Conservation (phyloP, 2,888 invertebrate species). For the Thera britannica region DNA sequence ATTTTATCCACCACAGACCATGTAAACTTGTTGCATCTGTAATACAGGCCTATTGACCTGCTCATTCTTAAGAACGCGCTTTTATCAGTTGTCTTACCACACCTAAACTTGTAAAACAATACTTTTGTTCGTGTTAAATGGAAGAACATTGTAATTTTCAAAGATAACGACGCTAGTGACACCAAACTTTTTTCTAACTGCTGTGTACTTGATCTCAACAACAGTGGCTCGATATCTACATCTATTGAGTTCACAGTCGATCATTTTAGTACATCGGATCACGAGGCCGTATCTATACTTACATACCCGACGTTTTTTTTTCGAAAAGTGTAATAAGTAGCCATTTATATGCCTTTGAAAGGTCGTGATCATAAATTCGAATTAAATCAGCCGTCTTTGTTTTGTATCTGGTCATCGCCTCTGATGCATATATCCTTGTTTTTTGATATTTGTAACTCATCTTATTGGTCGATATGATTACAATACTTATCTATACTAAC, state of each 20-base stretch:
- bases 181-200: conserved; percentile 5
- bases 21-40: neutral
- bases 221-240: neutral
- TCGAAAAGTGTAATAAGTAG: neutral
- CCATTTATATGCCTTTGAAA: neutral
- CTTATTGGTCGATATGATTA: conserved; percentile 1
- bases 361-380: conserved; percentile 1
- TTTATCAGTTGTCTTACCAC: conserved; percentile 17
- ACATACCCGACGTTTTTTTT: neutral
- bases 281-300: neutral
- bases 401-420: neutral
- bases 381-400: conserved; percentile 12
- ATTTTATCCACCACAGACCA: neutral
- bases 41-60: neutral
- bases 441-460: conserved; percentile 13
- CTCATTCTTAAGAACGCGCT: neutral
- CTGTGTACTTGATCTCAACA: conserved; percentile 1
- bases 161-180: conserved; percentile 13
- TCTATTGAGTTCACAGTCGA: conserved; percentile 5
- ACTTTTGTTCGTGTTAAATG: neutral
- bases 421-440: neutral
- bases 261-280: conserved; percentile 3
- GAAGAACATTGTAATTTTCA: neutral
- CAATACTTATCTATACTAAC: neutral
- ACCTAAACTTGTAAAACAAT: neutral